These are phyloP conservation scores for Hassar affinis DNA, from an alignment of 2,113 vertebrate genomes.

Conservation along the genomic window DNA sequence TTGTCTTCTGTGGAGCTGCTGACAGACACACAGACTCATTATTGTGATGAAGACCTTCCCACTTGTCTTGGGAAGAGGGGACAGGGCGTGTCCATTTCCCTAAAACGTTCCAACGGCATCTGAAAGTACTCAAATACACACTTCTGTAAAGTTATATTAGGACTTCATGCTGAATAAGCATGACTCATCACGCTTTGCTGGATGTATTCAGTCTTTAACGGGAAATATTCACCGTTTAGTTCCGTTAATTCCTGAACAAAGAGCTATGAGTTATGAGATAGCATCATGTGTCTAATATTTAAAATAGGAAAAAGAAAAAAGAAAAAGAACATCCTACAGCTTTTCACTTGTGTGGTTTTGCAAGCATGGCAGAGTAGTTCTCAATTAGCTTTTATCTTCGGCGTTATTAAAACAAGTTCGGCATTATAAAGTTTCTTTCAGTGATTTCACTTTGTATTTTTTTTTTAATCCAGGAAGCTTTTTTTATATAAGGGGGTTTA, in stretches of 20 bases:
- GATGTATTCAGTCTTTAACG: neutral
- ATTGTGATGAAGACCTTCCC: neutral
- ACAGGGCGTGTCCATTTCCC: neutral
- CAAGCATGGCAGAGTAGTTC: neutral
- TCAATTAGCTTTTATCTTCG: neutral
- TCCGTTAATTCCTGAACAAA: conserved; percentile 1
- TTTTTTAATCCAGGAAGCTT: neutral
- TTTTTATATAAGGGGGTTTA: neutral
- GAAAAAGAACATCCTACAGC: neutral
- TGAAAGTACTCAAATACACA: neutral
- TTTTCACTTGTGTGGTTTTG: neutral
- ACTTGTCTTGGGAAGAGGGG: neutral
- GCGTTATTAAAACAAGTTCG: neutral
- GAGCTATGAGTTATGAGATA: neutral
- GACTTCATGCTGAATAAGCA: too few relatives aligned
- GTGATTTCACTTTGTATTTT: neutral
- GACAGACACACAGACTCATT: conserved; percentile 17
- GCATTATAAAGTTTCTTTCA: neutral
- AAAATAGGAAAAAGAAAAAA: neutral
- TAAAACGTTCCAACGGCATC: neutral
- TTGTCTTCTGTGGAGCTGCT: conserved; percentile 1
- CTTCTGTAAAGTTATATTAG: neutral
- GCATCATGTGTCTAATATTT: neutral
- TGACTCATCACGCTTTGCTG: conserved; percentile 18
- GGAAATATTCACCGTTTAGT: neutral